Conservation (phyloP, 2,888 invertebrate genomes). For the Sepiola atlantica region DNA sequence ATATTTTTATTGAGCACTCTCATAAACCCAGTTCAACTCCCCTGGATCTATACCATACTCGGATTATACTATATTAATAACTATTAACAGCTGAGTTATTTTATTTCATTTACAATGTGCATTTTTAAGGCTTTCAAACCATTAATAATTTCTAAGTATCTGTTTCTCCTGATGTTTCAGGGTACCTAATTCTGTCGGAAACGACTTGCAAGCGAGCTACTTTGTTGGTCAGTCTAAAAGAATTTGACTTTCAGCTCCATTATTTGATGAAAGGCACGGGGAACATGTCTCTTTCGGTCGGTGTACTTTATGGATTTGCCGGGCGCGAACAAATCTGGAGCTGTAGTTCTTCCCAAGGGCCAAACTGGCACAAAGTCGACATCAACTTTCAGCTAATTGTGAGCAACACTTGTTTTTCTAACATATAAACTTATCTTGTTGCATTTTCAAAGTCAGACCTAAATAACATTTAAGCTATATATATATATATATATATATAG, state of each 20-base stretch:
- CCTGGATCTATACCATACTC: no score
- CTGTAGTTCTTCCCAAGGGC: not conserved
- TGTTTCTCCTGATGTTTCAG: not conserved
- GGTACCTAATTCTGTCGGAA: not conserved
- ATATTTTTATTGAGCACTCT: no score
- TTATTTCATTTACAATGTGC: no score
- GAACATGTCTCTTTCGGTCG: not conserved
- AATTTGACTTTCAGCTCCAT: not conserved
- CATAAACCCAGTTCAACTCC: no score
- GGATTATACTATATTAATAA: no score
- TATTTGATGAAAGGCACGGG: not conserved
- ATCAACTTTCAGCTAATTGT: not conserved
- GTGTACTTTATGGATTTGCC: not conserved
- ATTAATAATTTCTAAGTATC: no score
- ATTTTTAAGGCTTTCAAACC: no score
- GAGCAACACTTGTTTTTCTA: not conserved
- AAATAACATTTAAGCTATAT: no score
- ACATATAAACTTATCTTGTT: not conserved
- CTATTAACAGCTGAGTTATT: no score
- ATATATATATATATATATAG: no score
- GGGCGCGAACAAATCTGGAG: not conserved
- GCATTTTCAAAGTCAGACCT: not conserved
- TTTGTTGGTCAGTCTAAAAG: not conserved
- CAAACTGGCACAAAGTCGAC: not conserved
- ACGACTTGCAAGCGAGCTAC: not conserved